phyloP scores from a whole-genome alignment of 1,140 invertebrate genomes.

The Cotesia typhae region DNA sequence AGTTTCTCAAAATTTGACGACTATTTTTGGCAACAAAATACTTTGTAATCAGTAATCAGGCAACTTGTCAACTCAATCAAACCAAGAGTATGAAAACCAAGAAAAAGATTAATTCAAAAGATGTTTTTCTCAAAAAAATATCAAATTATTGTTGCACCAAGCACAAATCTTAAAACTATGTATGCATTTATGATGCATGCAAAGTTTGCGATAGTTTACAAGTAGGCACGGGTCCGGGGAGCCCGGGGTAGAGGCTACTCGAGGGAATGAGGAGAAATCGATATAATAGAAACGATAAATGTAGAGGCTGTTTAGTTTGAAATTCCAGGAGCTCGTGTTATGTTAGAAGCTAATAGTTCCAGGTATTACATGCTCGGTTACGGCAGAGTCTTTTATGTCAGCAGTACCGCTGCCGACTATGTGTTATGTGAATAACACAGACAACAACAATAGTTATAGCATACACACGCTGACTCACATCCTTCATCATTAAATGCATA shows the following conservation, averaged over 20 bases:
- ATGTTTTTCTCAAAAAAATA: too few species aligned
- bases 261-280: conserved; percentile 24
- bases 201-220: too few species aligned
- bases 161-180: too few species aligned
- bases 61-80: too few species aligned
- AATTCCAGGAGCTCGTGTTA: conserved; percentile 35
- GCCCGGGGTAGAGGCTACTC: not conserved
- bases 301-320: conserved; percentile 21
- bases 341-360: conserved; percentile 36
- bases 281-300: conserved; percentile 31
- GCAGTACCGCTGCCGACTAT: not conserved
- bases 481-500: conserved; percentile 9
- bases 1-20: too few species aligned
- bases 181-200: too few species aligned
- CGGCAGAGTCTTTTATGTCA: conserved; percentile 34
- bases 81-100: too few species aligned
- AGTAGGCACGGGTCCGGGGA: too few species aligned
- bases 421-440: conserved; percentile 24
- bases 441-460: not conserved
- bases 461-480: conserved; percentile 7
- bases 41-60: too few species aligned
- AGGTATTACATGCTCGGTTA: conserved; percentile 44
- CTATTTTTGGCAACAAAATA: too few species aligned
- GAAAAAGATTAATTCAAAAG: too few species aligned
- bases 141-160: too few species aligned